Evolutionary conservation across 2,113 vertebrate species (phyloP).

Genomic region (Dendrocopos noguchii): DNA sequence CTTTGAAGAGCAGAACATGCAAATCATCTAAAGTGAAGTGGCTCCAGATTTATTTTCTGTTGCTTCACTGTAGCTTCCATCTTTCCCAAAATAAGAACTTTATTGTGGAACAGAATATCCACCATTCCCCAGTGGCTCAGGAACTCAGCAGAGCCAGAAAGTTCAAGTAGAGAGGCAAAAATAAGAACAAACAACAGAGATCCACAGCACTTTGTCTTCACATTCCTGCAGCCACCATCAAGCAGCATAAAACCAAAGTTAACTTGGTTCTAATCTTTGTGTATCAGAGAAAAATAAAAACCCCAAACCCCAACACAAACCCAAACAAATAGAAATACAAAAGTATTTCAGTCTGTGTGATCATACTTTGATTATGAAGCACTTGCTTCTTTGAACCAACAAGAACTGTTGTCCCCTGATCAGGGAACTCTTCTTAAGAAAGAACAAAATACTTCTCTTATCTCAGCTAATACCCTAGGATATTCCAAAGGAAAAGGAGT

Average conservation of each 20-base stretch:
- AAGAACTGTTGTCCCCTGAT: background rate
- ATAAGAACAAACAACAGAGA: background rate
- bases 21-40: background rate
- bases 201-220: background rate
- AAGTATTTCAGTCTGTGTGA: background rate
- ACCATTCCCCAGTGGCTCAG: background rate
- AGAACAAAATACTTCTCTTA: background rate
- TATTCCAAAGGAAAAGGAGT: background rate
- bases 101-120: background rate
- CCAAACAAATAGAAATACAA: background rate
- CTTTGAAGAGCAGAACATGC: background rate
- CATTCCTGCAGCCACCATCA: background rate
- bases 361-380: rapidly evolving
- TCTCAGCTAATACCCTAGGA: background rate
- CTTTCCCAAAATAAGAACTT: background rate
- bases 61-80: background rate
- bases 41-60: background rate
- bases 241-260: background rate
- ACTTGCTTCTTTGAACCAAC: background rate
- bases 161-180: background rate
- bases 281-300: background rate
- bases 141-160: background rate
- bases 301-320: background rate
- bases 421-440: background rate
- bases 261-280: background rate